Evolutionary conservation across 2,113 vertebrate species (phyloP), one percentile per base, ranked within the genome.

Genomic region (Oncorhynchus clarkii): DNA sequence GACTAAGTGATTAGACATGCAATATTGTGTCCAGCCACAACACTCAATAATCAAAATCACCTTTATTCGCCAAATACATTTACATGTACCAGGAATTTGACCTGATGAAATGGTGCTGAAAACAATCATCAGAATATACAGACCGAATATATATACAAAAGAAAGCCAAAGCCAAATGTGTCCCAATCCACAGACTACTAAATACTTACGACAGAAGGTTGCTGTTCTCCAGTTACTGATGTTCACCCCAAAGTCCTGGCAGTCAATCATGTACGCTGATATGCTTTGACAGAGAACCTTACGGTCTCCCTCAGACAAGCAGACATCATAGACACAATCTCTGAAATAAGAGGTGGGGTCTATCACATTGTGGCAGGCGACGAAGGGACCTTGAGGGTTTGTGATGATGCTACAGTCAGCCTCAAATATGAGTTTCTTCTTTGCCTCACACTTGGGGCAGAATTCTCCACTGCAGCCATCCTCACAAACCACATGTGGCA

Each of bases 251-350:
- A 74, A 26, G 2, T 59, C 8, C 20, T 89, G 89, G 70, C 89
- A 91, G 51, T 85, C 84, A 1, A 67, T 68, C 70, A 85, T 79
- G 18, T 89, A 91, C 27, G 85, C 81, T 26, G 78, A 51, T 54
- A 91, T 71, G 70, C 83, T 88, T 16, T 72, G 16, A 34, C 89
- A 88, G 4, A 89, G 76, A 1, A 83, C 72, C 12, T 49, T 57
- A 6, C 51, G 70, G 45, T 0, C 39, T 12, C 9, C 54, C 13
- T 72, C 49, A 7, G 80, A 29, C 67, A 86, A 39, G 71, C 90
- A 91, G 2, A 85, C 39, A 22, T 91, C 90, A 65, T 76, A 92
- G 27, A 93, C 78, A 71, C 91, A 91, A 48, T 91, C 75, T 59
- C 71, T 80, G 76, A 74, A 89, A 78, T 91, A 92, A 22, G 78